These are phyloP conservation scores for Phyllotis vaccarum DNA, from an alignment of 2,797 vertebrate genomes.

Conservation along the genomic window DNA sequence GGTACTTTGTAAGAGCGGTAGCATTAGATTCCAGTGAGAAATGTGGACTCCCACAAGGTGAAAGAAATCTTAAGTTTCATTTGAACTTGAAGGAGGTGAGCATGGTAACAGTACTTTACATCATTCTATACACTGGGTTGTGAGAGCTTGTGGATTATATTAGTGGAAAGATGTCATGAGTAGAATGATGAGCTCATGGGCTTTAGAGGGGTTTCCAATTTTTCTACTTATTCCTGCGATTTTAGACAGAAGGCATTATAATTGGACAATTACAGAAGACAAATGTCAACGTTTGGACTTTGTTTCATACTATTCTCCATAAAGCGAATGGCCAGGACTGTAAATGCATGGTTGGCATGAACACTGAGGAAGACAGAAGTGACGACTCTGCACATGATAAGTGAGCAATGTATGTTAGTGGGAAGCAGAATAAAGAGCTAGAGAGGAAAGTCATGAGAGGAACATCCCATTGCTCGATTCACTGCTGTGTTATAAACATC, in stretches of 20 bases:
- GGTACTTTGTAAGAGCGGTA: conserved; percentile 17
- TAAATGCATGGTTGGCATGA: background rate
- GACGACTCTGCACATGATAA: background rate
- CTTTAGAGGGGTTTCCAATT: background rate
- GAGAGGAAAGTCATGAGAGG: background rate
- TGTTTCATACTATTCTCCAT: background rate
- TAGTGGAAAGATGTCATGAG: background rate
- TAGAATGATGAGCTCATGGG: background rate
- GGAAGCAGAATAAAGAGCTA: background rate
- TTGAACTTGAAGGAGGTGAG: background rate
- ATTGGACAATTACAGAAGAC: background rate
- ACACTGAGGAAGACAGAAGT: conserved; percentile 15
- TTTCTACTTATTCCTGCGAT: background rate
- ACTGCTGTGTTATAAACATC: background rate
- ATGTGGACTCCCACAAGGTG: background rate
- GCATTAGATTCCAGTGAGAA: background rate
- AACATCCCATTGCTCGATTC: background rate
- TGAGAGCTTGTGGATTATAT: background rate
- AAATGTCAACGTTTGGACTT: background rate
- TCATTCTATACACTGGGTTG: background rate
- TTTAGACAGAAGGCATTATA: background rate
- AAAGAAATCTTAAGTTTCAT: conserved; percentile 20
- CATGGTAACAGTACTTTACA: background rate
- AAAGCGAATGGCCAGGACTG: conserved; percentile 3
- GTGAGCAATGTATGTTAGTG: background rate